These are phyloP conservation scores for Hybognathus amarus DNA, from an alignment of 2,797 vertebrate species.

Conservation along the genomic window DNA sequence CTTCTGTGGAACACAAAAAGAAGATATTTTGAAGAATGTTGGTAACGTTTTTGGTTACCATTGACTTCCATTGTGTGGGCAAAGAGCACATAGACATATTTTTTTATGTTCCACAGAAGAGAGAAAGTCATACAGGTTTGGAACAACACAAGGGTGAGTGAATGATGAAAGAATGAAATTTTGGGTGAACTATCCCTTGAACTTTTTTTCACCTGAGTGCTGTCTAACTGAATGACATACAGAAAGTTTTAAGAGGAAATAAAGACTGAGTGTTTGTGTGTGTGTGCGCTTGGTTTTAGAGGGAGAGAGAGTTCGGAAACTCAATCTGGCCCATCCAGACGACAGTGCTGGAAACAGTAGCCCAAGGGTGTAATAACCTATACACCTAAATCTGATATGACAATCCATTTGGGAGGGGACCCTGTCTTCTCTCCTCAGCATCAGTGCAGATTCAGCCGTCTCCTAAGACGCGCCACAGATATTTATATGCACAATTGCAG, in stretches of 20 bases:
- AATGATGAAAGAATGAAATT: background rate
- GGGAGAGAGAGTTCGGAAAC: constrained; percentile 73
- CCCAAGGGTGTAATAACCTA: constrained; percentile 89
- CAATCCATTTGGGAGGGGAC: constrained; percentile 81
- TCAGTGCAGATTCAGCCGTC: constrained; percentile 78
- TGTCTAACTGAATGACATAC: constrained; percentile 43
- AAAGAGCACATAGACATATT: background rate
- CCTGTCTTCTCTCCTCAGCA: constrained; percentile 76
- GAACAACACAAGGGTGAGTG: background rate
- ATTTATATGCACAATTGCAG: constrained; percentile 84
- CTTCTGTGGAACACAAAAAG: background rate
- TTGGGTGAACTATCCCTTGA: background rate
- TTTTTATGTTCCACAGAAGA: background rate
- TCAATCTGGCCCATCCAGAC: constrained; percentile 73
- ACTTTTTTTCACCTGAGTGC: constrained; percentile 17
- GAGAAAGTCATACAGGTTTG: background rate
- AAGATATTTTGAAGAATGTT: background rate
- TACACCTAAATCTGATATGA: constrained; percentile 87
- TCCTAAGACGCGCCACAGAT: constrained; percentile 76
- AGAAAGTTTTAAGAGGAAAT: constrained; percentile 64
- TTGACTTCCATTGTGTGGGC: background rate
- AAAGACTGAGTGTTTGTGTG: constrained; percentile 56
- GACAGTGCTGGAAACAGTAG: constrained; percentile 75
- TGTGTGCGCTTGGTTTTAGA: constrained; percentile 25
- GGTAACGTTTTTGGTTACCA: background rate